Percentiles rank a stretch among this genome's conserved stretches.
Conservation (phyloP, 2,797 vertebrate species). For the Gallinago solitaria region DNA sequence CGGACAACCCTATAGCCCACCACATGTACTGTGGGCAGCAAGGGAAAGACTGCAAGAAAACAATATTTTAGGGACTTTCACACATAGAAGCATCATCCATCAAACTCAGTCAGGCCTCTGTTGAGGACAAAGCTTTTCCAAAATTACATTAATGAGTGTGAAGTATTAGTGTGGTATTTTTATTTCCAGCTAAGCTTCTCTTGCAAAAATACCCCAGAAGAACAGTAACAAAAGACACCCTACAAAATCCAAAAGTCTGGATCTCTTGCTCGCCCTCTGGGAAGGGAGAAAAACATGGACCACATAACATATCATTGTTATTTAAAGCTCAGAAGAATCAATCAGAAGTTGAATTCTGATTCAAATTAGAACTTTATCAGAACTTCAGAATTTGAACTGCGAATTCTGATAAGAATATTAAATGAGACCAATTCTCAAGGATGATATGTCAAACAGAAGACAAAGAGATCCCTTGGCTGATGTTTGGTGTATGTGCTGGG, state of each 20-base stretch:
- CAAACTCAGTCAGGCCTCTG: not conserved
- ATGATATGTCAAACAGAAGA: not conserved
- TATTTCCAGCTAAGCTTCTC: not conserved
- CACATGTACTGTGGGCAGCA: accelerated
- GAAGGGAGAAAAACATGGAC: not conserved
- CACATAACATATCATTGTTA: not conserved
- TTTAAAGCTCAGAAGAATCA: not conserved
- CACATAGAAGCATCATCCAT: not conserved
- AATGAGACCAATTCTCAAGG: not conserved
- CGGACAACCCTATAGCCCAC: accelerated
- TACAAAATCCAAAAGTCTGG: not conserved
- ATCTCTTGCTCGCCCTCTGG: not conserved
- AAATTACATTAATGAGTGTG: not conserved
- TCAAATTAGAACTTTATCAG: too few species aligned
- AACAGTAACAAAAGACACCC: not conserved
- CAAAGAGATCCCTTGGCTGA: not conserved
- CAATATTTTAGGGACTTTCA: not conserved
- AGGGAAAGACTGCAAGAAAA: not conserved
- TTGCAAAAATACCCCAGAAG: not conserved
- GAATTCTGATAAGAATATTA: not conserved
- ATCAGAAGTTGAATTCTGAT: not conserved
- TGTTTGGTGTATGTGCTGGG: not conserved
- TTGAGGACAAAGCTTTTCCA: not conserved
- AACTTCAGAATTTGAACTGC: not conserved
- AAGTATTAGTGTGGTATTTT: not conserved